A percentile compares a stretch with the other conserved stretches of the same genome.
These are phyloP conservation scores for Phalangium opilio DNA, from an alignment of 2,888 invertebrate genomes.

Conservation along the genomic window DNA sequence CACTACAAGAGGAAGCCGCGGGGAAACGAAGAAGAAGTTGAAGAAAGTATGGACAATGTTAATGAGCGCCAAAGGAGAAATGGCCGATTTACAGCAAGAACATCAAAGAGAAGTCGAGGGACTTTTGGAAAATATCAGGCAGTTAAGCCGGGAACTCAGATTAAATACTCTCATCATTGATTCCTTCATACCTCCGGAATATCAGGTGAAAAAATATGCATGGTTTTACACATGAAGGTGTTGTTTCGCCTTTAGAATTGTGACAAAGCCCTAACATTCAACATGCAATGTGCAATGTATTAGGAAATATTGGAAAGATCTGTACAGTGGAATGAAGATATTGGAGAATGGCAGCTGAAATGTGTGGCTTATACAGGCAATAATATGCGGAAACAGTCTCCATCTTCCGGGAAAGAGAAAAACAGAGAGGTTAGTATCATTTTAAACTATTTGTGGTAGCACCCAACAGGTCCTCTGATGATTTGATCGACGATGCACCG, in stretches of 20 bases:
- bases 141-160: slow-evolving; percentile 74
- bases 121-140: slow-evolving; percentile 77
- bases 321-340: slow-evolving; percentile 94
- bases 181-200: slow-evolving; percentile 82
- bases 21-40: slow-evolving; percentile 83
- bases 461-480: too few relatives aligned
- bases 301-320: slow-evolving; percentile 76
- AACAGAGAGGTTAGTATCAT: slow-evolving; percentile 26
- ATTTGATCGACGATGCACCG: too few relatives aligned
- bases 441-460: too few relatives aligned
- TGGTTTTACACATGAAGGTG: too few relatives aligned
- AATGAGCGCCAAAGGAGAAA: slow-evolving; percentile 55
- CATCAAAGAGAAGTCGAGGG: slow-evolving; percentile 96
- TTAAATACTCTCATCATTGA: slow-evolving; percentile 80
- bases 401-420: slow-evolving; percentile 29
- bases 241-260: too few relatives aligned
- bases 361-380: slow-evolving; percentile 98
- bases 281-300: too few relatives aligned
- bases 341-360: slow-evolving; percentile 94
- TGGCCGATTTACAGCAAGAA: slow-evolving; percentile 54
- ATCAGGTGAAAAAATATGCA: slow-evolving; percentile 45
- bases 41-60: slow-evolving; percentile 74
- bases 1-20: slow-evolving; percentile 82
- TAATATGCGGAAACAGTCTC: slow-evolving; percentile 55
- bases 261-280: too few relatives aligned